Conservation (phyloP, 2,888 invertebrate species). For the Euzophera pinguis region DNA sequence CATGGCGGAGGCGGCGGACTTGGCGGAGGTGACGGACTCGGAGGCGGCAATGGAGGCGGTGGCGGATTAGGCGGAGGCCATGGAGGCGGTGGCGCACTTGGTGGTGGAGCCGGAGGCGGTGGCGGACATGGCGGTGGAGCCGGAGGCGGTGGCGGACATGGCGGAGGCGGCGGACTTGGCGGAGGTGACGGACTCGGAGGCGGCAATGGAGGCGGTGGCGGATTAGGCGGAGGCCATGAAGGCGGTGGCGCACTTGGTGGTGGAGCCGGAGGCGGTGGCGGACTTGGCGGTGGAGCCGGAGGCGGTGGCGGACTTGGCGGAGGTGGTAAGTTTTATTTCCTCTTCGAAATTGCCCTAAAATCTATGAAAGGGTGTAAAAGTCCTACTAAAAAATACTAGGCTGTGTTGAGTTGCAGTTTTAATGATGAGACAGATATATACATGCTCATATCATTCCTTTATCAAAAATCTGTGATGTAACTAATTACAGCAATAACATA, state of each 20-base stretch:
- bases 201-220: conserved; percentile 17
- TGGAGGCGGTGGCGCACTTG: conserved; percentile 24
- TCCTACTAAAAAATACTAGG: too few species aligned
- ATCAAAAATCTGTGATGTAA: too few species aligned
- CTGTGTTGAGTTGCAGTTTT: too few species aligned
- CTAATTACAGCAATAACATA: too few species aligned
- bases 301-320: conserved; percentile 18
- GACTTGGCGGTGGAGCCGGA: conserved; percentile 24
- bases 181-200: conserved; percentile 28
- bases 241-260: conserved; percentile 27
- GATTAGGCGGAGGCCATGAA: conserved; percentile 27
- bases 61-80: conserved; percentile 29
- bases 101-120: conserved; percentile 26
- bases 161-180: conserved; percentile 19
- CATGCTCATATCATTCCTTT: too few species aligned
- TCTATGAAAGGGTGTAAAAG: too few species aligned
- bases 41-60: conserved; percentile 22
- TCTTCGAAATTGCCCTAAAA: too few species aligned
- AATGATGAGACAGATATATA: too few species aligned
- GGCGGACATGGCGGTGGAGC: conserved; percentile 25
- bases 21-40: conserved; percentile 25
- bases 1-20: conserved; percentile 20
- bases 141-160: conserved; percentile 17
- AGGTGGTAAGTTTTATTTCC: too few species aligned
- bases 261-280: conserved; percentile 25